Evolutionary conservation across 1,140 invertebrate genomes (phyloP), one percentile per base, ranked within the genome.

Genomic region (Belonocnema kinseyi): DNA sequence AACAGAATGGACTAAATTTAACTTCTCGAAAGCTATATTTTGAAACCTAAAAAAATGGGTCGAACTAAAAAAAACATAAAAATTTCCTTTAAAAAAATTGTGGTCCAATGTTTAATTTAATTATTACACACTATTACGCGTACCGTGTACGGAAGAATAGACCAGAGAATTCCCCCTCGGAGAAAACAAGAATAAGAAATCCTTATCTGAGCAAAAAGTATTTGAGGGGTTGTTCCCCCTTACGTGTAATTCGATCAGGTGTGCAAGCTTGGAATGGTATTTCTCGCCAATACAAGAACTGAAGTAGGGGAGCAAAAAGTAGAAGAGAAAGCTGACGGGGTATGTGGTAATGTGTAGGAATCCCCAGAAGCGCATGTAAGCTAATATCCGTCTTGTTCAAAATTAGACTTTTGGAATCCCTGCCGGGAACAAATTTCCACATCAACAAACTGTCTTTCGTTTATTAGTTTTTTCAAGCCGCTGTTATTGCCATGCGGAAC

Each of bases 371-470:
- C 82, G 86, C 80, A 79, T 82, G 81, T 82, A 85, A 84, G 80
- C 84, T 81, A 83, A 85, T 85, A 87, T 83, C 80, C 79, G 83
- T 87, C 83, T 80, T 82, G 81, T 80, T 80, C 83, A 82, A 83
- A 85, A 86, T 88, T 86, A 85, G 85, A 87, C 76, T 86, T 84
- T 84, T 75, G 84, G 78, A 85, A 87, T 87, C 80, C 77, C 83
- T 74, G 61, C 73, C 54, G 17, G 33, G 10, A n/a, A 10, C 13
- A n/a, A 56, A 14, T 56, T 74, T 71, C 50, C 70, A 72, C 50
- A 53, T 50, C 26, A 17, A 40, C 72, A 33, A 13, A 11, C 50
- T 73, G 26, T 74, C 50, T 54, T 26, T 56, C 2, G 14, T 73
- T 73, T 46, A 66, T 33, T 7, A 66, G 40, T 66, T 26, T 66